Conservation (phyloP, 1,140 invertebrate genomes). For the Aphis gossypii region DNA sequence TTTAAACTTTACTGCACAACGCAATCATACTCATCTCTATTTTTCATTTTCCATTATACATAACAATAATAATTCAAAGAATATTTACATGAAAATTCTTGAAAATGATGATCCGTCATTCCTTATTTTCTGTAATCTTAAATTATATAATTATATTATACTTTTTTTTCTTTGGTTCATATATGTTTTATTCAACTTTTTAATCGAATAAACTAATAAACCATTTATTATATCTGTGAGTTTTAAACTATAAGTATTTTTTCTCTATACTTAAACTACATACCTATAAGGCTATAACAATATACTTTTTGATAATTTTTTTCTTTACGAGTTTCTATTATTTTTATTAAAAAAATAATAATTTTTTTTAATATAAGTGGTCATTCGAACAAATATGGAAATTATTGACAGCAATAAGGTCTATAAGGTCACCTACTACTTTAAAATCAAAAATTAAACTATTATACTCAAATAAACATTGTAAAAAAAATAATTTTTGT, state of each 20-base stretch:
- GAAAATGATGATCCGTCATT: too few species aligned
- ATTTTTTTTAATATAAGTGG: neutral
- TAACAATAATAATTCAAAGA: too few species aligned
- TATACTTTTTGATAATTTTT: neutral
- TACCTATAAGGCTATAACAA: neutral
- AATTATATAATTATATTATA: too few species aligned
- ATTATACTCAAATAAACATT: neutral
- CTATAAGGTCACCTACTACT: neutral
- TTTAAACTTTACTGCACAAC: too few species aligned
- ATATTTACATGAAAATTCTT: too few species aligned
- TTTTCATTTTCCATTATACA: too few species aligned
- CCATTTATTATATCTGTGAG: neutral
- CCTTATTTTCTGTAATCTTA: too few species aligned
- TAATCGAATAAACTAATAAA: neutral
- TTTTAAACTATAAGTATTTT: neutral
- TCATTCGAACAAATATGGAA: neutral
- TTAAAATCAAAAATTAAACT: neutral
- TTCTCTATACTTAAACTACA: neutral
- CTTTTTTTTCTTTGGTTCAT: too few species aligned
- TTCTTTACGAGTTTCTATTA: neutral
- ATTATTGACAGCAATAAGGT: neutral
- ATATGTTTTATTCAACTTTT: too few species aligned
- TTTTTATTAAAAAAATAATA: too few species aligned
- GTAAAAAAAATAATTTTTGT: neutral
- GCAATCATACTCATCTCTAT: too few species aligned